Evolutionary conservation across 1,140 invertebrate species (phyloP).

Genomic region (Chironomus striatipennis): DNA sequence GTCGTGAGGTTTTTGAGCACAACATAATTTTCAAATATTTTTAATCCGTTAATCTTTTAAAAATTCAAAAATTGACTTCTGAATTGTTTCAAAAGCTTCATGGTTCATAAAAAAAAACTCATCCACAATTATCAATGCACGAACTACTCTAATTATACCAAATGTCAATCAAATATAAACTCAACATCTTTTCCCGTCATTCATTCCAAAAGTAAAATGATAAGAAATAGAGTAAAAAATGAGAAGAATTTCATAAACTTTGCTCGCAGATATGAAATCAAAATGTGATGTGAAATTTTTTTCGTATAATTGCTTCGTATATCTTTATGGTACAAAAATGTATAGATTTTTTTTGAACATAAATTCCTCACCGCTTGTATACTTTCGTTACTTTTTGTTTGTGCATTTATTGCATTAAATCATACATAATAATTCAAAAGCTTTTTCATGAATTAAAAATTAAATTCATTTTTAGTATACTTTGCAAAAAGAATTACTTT

Average conservation of each 20-base stretch:
- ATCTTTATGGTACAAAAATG: background rate
- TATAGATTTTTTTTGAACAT: constrained; percentile 6
- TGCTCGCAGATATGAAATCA: background rate
- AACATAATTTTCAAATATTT: no score
- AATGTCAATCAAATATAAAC: background rate
- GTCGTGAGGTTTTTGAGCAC: no score
- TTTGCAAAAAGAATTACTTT: background rate
- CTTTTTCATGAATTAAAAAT: background rate
- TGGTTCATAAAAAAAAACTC: no score
- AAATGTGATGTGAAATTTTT: background rate
- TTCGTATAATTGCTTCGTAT: constrained; percentile 22
- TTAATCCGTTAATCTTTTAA: no score
- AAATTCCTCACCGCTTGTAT: background rate
- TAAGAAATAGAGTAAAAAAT: background rate
- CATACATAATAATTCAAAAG: background rate
- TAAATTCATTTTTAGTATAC: constrained; percentile 2
- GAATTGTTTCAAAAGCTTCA: no score
- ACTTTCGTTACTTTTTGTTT: background rate
- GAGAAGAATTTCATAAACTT: background rate
- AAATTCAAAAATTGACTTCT: no score
- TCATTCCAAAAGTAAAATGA: background rate
- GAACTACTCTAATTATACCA: background rate
- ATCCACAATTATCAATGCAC: no score
- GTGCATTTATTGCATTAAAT: background rate
- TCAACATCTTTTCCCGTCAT: background rate